These are phyloP conservation scores for Spea hammondii DNA, from an alignment of 2,797 vertebrate genomes.

Conservation along the genomic window DNA sequence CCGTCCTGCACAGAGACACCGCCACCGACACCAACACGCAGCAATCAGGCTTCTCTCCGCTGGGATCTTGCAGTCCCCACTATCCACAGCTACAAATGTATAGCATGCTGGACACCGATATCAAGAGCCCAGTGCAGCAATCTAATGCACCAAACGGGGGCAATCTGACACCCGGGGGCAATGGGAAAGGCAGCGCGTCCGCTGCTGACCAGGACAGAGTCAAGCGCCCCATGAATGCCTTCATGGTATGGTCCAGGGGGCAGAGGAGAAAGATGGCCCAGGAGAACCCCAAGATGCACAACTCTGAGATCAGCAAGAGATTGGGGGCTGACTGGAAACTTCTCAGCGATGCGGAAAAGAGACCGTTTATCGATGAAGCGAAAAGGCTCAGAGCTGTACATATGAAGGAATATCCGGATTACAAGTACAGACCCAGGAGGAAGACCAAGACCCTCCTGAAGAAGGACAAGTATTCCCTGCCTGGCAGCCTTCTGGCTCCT, in stretches of 20 bases:
- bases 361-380: slow-evolving; percentile 98
- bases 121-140: slow-evolving; percentile 87
- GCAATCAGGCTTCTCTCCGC: slow-evolving; percentile 42
- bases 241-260: slow-evolving; percentile 98
- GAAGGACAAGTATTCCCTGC: slow-evolving; percentile 97
- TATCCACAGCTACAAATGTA: slow-evolving; percentile 81
- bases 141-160: slow-evolving; percentile 62
- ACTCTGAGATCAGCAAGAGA: slow-evolving; percentile 98
- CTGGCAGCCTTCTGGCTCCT: slow-evolving; percentile 86
- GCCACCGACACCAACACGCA: neutral
- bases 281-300: slow-evolving; percentile 99
- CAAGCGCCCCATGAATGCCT: slow-evolving; percentile 97
- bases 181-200: slow-evolving; percentile 65
- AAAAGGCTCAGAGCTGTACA: slow-evolving; percentile 94
- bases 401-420: slow-evolving; percentile 99
- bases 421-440: slow-evolving; percentile 97
- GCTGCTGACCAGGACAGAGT: slow-evolving; percentile 89
- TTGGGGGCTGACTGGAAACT: slow-evolving; percentile 98
- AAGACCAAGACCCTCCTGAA: slow-evolving; percentile 99
- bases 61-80: slow-evolving; percentile 60
- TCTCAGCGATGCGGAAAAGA: slow-evolving; percentile 92
- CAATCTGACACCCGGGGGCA: slow-evolving; percentile 57
- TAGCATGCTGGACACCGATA: slow-evolving; percentile 93
- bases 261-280: slow-evolving; percentile 97
- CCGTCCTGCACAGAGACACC: neutral